Base-by-base conservation (phyloP, 2,888 invertebrate species). In the Epinotia ramella region DNA sequence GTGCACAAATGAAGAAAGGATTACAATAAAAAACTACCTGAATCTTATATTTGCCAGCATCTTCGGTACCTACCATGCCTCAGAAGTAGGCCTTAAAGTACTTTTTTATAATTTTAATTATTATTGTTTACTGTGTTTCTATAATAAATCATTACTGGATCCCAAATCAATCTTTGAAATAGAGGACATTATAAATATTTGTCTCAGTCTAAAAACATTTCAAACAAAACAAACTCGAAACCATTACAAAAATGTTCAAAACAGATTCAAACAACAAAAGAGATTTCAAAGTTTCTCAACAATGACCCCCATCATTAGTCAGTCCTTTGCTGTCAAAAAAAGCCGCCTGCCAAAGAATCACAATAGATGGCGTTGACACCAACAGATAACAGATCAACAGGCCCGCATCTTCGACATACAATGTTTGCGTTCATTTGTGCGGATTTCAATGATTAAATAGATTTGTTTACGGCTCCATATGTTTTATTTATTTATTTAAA, bases 281-380 rank as follows among this genome's bases (percentile, higher is more conserved):
- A 63, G 53, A 33, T 44, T 53, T 66, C 62, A 53, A 72, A 76
- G 62, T 71, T 72, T 40, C 57, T 24, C 59, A 62, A 75, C 72
- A 72, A 63, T 67, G 76, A 63, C 67, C 76, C 59, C 73, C 44
- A 60, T 79, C 80, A 80, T 80, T 80, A 80, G 73, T 80, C 78
- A 78, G 56, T 33, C 56, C 62, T 28, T 79, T 77, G 71, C 75
- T 76, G 80, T 80, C 80, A 80, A 75, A 79, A 65, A 80, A 80
- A 79, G 76, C 53, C 69, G 75, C 76, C 76, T 69, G 79, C 68
- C 66, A 74, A 77, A 79, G 40, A 73, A 64, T 69, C 60, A 78
- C 76, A 76, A 73, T 76, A 77, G 77, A 72, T 86, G 86, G 74
- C 76, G 80, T 68, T 84, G 85, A 84, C 84, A 81, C 81, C 81